Evolutionary conservation across 1,140 invertebrate species (phyloP), one percentile per base, ranked within the genome.

Genomic region (Paraescarpia echinospica): DNA sequence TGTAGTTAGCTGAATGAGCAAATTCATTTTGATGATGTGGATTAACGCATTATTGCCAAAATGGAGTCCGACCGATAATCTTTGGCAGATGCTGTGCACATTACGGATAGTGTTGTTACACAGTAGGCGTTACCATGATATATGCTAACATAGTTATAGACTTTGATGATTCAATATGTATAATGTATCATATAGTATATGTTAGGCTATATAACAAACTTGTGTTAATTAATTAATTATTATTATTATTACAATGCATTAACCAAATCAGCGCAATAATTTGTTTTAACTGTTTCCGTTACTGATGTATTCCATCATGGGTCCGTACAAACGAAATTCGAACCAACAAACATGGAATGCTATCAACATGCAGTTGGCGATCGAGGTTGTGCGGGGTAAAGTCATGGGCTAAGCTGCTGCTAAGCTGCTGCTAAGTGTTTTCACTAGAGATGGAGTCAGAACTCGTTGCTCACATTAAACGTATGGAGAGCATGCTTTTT

Each of bases 191-290:
- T 35, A 18, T 34, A 27, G n/a, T n/a, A n/a, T n/a, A n/a, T n/a
- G n/a, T n/a, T n/a, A n/a, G 35, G 89, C n/a, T 90, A 34, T 90
- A 90, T 90, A 34, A 90, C n/a, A 90, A 90, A 90, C 35, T 90
- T 34, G 35, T 90, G 33, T 33, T 90, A 90, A 33, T 90, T 18
- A 90, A 9, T 90, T 34, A 90, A 9, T 90, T 9, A 90, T 90
- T 77, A 77, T n/a, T n/a, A 77, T 77, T 22, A 90, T 90, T 90
- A 90, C 89, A 90, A 90, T 90, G 89, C 89, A 35, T 90, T 90
- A 90, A 90, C 89, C 89, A 90, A 90, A 31, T 33, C 35, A 18
- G 27, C 33, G 89, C 9, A 90, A 18, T 33, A 5, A 90, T 90
- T 90, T 41, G 12, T 5, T 89, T 89, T 5, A 90, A 90, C 89